Base-by-base conservation (phyloP, 2,888 invertebrate species). In the Patella ulyssiponensis region DNA sequence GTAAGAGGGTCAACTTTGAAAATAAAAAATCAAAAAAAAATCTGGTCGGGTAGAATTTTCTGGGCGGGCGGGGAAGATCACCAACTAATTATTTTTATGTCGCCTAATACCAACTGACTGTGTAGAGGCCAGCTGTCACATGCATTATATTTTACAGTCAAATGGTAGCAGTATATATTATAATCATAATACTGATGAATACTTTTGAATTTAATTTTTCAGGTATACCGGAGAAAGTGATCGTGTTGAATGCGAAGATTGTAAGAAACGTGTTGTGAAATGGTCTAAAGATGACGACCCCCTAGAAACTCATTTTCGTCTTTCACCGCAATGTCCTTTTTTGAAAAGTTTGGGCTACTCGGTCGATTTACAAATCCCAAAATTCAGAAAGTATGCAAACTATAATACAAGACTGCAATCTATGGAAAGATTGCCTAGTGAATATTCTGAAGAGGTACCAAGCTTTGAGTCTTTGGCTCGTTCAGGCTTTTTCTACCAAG, bases 161-260 rank as follows among this genome's bases (percentile, higher is more conserved):
- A 27, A 27, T 27, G 27, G 27, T 27, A 27, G 27, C 27, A 27
- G 27, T 27, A 27, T 27, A 27, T 27, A 27, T 27, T 27, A 27
- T 27, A 27, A 27, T 2, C 27, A 27, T 27, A 27, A 27, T n/a
- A 27, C 7, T 44, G 7, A 9, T 44, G 9, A 44, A 44, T 7
- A 44, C 7, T 44, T 44, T 44, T 58, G 17, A 58, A n/a, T 58
- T 58, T 0, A 20, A 58, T 58, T 64, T 64, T 64, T 15, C 64
- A 64, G 64, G n/a, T 64, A 64, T 3, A 64, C 64, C 0, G 64
- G 64, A 2, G 64, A 64, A 15, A 20, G 64, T 20, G 76, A 76
- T 58, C 52, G 76, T 17, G 76, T 76, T 70, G 71, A 58, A 33
- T 76, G 76, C 20, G 76, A 70, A n/a, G 53, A 56, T 54, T 76